Conservation (phyloP, 1,140 invertebrate genomes). For the Kradibia gibbosae region DNA sequence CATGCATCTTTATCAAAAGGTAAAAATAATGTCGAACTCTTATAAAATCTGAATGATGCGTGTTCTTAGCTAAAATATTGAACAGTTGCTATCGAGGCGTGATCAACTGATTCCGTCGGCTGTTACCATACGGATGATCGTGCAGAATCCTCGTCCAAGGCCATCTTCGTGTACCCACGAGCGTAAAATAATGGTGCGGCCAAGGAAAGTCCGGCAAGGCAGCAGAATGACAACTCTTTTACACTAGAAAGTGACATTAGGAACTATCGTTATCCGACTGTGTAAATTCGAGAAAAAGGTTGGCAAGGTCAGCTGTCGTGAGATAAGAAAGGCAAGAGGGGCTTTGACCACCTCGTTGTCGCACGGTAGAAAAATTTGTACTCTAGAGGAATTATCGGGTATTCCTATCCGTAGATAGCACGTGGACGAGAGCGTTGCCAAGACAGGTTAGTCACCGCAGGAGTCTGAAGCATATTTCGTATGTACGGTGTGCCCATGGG, state of each 20-base stretch:
- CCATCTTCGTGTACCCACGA: background rate
- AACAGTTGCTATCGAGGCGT: background rate
- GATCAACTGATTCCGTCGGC: background rate
- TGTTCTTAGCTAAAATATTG: slow-evolving; percentile 10
- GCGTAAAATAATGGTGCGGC: background rate
- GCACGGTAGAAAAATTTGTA: slow-evolving; percentile 68
- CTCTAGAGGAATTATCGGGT: slow-evolving; percentile 70
- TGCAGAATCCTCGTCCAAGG: background rate
- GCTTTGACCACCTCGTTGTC: slow-evolving; percentile 50
- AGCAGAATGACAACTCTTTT: slow-evolving; percentile 38
- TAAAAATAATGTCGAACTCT: slow-evolving; percentile 21
- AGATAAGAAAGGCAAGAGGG: slow-evolving; percentile 37
- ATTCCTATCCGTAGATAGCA: slow-evolving; percentile 58
- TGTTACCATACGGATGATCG: background rate
- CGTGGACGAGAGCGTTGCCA: slow-evolving; percentile 65
- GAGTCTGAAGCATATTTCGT: slow-evolving; percentile 58
- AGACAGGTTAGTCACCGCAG: slow-evolving; percentile 70
- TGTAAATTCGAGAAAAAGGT: slow-evolving; percentile 50
- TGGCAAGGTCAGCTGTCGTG: slow-evolving; percentile 53
- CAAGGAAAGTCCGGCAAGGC: background rate
- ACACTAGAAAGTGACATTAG: slow-evolving; percentile 26
- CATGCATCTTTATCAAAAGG: background rate
- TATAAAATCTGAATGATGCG: background rate
- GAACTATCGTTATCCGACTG: slow-evolving; percentile 59
- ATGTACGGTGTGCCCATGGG: background rate